These are phyloP conservation scores for Netelia virgata DNA, from an alignment of 2,888 invertebrate species.

Conservation along the genomic window DNA sequence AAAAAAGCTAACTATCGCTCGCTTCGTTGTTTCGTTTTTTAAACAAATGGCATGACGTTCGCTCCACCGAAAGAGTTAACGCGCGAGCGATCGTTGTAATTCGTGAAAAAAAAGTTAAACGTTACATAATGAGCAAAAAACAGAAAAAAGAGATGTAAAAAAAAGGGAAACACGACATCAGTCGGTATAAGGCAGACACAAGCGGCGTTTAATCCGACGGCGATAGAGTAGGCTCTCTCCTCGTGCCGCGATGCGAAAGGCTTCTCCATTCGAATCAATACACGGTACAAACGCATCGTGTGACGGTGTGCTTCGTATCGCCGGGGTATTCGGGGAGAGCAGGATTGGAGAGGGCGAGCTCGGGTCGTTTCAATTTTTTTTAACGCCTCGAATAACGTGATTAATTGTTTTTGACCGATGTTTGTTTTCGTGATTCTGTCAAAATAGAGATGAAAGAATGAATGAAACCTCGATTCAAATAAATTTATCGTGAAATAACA, in stretches of 20 bases:
- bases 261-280: slow-evolving; percentile 76
- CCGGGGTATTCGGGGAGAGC: slow-evolving; percentile 41
- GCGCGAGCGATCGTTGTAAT: too few relatives aligned
- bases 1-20: too few relatives aligned
- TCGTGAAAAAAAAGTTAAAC: background rate
- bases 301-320: slow-evolving; percentile 55
- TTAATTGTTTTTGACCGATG: background rate
- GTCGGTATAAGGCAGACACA: slow-evolving; percentile 71
- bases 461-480: background rate
- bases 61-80: too few relatives aligned
- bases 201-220: slow-evolving; percentile 79
- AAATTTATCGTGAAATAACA: too few relatives aligned
- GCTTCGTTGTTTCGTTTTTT: too few relatives aligned
- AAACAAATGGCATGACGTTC: too few relatives aligned
- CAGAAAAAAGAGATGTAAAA: slow-evolving; percentile 42
- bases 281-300: slow-evolving; percentile 60
- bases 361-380: slow-evolving; percentile 21
- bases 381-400: slow-evolving; percentile 21
- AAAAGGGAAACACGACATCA: slow-evolving; percentile 69
- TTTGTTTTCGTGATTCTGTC: background rate
- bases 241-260: slow-evolving; percentile 76
- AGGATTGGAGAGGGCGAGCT: slow-evolving; percentile 31
- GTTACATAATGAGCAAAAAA: slow-evolving; percentile 5
- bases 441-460: background rate
- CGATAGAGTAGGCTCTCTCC: slow-evolving; percentile 71